Base-by-base conservation (phyloP, 2,888 invertebrate species). In the Dryadula phaetusa region DNA sequence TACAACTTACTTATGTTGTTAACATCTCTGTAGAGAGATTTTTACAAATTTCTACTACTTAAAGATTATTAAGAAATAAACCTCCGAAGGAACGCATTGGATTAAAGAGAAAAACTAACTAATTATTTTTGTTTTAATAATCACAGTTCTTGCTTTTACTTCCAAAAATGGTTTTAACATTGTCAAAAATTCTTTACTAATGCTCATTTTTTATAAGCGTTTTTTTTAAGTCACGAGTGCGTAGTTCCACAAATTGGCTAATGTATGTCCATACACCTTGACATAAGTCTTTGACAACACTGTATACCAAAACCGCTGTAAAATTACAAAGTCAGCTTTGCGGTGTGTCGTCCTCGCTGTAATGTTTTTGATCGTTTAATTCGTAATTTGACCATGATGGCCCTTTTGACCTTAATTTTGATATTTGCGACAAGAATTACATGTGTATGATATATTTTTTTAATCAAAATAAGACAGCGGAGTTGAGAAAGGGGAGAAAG, bases 221-320 rank as follows among this genome's bases (percentile, higher is more conserved):
- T 37, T 54, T 54, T 54, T 14, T n/a, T 1, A 22, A 8, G 40
- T 40, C 16, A 56, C 25, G 56, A 22, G 22, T 40, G 56, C 56
- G n/a, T 40, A 40, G n/a, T 40, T 56, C n/a, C 40, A 56, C 22
- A 56, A 56, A 56, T 40, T n/a, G 25, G 22, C 22, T 40, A 56
- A 56, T 56, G 25, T 28, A 52, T 37, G 10, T n/a, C 37, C 8
- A 32, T 18, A 20, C 5, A 16, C 56, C 56, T 56, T 56, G 56
- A 56, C 56, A 56, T 40, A 56, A n/a, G 40, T 56, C 40, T 10
- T 56, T 40, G n/a, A 56, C 22, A 5, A 56, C 40, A 25, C 22
- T 7, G 25, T 56, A 10, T 14, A 1, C n/a, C n/a, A 0, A 56
- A 56, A 40, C 56, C 56, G n/a, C 54, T 22, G 37, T 28, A 52